Percentiles rank a stretch among this genome's conserved stretches.
phyloP scores from a whole-genome alignment of 2,888 invertebrate species.

The Ypsolopha sequella region DNA sequence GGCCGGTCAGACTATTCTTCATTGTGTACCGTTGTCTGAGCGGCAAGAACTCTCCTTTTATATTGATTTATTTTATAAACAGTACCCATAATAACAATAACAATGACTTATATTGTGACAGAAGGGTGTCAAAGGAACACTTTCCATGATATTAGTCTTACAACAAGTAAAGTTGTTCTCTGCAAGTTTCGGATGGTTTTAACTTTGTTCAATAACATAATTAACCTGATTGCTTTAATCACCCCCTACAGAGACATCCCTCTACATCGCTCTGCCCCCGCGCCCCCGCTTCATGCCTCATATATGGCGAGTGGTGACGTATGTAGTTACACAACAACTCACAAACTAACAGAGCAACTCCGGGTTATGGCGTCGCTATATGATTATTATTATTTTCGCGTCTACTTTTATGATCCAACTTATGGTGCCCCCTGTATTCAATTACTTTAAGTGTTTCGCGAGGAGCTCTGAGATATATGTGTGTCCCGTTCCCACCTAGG shows the following conservation, averaged over 20 bases:
- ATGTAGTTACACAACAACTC: not conserved
- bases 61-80: no score
- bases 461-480: conserved; percentile 29
- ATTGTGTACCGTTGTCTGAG: no score
- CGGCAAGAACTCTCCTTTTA: no score
- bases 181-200: no score
- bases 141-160: no score
- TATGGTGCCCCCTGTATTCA: conserved; percentile 53
- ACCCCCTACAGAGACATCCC: not conserved
- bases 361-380: not conserved
- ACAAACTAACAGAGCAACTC: not conserved
- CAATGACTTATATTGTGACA: no score
- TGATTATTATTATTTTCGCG: conserved; percentile 55
- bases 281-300: not conserved
- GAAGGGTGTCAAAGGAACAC: no score
- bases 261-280: not conserved
- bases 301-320: not conserved
- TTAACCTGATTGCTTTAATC: not conserved
- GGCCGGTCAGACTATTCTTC: no score
- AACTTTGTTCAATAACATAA: not conserved
- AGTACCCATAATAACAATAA: no score
- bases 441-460: conserved; percentile 62
- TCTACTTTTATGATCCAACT: conserved; percentile 47
- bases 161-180: no score
- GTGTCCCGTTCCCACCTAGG: conserved; percentile 21